Evolutionary conservation across 1,140 invertebrate species (phyloP), one percentile per base, ranked within the genome.

Genomic region (Pachypeltis micranthus): DNA sequence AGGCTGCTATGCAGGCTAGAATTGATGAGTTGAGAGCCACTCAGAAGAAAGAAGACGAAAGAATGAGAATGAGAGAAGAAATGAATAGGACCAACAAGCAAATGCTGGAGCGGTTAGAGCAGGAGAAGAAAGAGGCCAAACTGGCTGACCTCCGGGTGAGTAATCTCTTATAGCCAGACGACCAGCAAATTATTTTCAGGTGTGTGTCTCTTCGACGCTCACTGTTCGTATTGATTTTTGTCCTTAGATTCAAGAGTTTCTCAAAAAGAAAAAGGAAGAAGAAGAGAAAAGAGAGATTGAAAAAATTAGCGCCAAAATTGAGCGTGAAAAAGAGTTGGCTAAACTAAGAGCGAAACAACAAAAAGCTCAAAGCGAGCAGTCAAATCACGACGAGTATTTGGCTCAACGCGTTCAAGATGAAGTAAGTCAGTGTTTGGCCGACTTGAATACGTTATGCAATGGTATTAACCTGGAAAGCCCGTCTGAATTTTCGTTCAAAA

Each of bases 61-160:
- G 75, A 63, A 67, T 66, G 4, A 72, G 73, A 59, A 75, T 79
- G 39, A 73, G 79, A 7, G 76, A 78, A 54, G 77, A 81, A 59
- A 70, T 85, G 16, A 74, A 76, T 2, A 74, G 78, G 74, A 78
- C 78, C 1, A 81, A 82, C 61, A 73, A 80, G 47, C 79, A 81
- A 66, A 72, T 81, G 1, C 76, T 76, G 51, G 72, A 78, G 10
- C 80, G 80, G 27, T 80, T 80, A 58, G 67, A 73, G 3, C 72
- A 83, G 70, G 75, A 83, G 61, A 70, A 72, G 34, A 80, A 84
- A 62, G 80, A 85, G 69, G 77, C 80, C 66, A 75, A 76, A 61
- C 76, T 83, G 51, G 77, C 82, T 14, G 83, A 85, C 64, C 69
- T 80, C 62, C 77, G 79, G 72, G 79, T 74, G 63, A 63, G 54